Conservation (phyloP, 1,140 invertebrate species). For the Zaprionus camerounensis region DNA sequence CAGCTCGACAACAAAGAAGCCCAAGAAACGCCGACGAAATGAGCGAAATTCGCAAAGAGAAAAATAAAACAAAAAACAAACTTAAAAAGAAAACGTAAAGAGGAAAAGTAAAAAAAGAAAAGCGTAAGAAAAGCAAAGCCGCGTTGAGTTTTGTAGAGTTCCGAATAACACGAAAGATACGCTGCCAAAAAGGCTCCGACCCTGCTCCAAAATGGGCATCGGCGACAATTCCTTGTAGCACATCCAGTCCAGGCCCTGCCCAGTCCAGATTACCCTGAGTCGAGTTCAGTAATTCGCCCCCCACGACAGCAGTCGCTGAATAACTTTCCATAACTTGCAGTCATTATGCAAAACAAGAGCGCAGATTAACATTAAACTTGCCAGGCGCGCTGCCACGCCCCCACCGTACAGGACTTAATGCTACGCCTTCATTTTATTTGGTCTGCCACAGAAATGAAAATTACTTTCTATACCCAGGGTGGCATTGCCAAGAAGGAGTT, state of each 20-base stretch:
- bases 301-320: background rate
- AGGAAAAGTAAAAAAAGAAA: background rate
- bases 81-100: background rate
- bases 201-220: background rate
- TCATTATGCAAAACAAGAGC: constrained; percentile 69
- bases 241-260: background rate
- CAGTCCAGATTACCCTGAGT: background rate
- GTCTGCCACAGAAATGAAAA: constrained; percentile 23
- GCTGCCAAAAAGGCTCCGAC: background rate
- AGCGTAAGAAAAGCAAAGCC: background rate
- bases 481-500: background rate
- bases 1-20: constrained; percentile 19
- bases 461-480: constrained; percentile 14
- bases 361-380: constrained; percentile 62
- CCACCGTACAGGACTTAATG: background rate
- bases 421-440: constrained; percentile 1
- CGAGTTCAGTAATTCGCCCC: background rate
- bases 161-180: background rate
- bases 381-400: background rate
- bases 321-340: constrained; percentile 24
- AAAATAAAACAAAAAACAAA: background rate
- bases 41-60: constrained; percentile 4
- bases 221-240: background rate
- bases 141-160: background rate
- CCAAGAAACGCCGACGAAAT: constrained; percentile 37